Conservation (phyloP, 2,888 invertebrate genomes). For the Fragum sueziense region DNA sequence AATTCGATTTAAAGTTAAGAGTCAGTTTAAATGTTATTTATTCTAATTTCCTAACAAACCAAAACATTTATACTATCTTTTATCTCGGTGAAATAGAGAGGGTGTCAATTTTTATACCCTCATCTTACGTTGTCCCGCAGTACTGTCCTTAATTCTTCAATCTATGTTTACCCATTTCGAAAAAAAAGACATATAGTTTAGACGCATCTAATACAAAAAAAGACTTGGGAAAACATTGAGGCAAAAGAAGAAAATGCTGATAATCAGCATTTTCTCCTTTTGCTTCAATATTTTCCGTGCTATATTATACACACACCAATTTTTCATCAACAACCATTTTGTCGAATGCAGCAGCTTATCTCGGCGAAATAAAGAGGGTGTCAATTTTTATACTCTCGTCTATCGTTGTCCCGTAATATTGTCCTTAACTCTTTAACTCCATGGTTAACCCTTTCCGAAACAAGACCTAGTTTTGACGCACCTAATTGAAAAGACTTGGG, state of each 20-base stretch:
- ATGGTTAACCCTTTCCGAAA: background rate
- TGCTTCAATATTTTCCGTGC: no score
- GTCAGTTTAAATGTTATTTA: slow-evolving; percentile 4
- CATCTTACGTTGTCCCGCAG: background rate
- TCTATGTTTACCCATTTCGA: background rate
- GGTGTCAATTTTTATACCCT: background rate
- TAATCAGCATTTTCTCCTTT: no score
- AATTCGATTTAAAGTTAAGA: background rate
- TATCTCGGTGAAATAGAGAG: background rate
- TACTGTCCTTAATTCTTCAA: background rate
- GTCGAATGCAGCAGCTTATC: no score
- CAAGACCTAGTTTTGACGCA: no score
- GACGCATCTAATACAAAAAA: no score
- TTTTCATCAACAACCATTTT: no score
- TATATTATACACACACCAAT: no score
- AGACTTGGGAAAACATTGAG: no score
- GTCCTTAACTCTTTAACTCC: background rate
- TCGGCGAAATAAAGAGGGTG: background rate
- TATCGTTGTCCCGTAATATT: background rate
- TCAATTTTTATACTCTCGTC: background rate
- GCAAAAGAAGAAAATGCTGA: no score
- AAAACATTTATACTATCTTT: slow-evolving; percentile 4
- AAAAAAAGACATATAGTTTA: no score
- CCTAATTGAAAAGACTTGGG: no score
- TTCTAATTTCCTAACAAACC: slow-evolving; percentile 4